These are phyloP conservation scores for Drosophila parabipectinata DNA, from an alignment of 1,140 invertebrate species.

Conservation along the genomic window DNA sequence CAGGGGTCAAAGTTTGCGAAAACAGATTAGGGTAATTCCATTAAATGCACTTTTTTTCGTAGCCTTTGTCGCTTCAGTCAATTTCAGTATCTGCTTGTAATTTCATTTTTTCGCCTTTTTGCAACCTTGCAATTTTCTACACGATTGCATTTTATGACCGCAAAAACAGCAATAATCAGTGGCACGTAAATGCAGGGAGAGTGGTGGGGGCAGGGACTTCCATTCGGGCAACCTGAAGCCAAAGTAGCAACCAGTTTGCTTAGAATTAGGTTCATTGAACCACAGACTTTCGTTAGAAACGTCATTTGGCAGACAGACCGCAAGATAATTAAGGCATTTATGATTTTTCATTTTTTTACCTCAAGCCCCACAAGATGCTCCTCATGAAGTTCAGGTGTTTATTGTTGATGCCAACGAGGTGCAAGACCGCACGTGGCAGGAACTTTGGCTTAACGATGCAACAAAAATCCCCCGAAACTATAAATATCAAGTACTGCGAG, in stretches of 20 bases:
- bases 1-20: slow-evolving; percentile 39
- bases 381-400: slow-evolving; percentile 13
- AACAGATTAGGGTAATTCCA: slow-evolving; percentile 18
- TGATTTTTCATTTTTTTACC: slow-evolving; percentile 26
- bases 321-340: slow-evolving; percentile 41
- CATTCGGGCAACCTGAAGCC: slow-evolving; percentile 33
- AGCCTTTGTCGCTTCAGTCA: slow-evolving; percentile 7
- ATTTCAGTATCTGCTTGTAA: slow-evolving; percentile 7
- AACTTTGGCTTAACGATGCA: slow-evolving; percentile 24
- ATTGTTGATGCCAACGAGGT: slow-evolving; percentile 14
- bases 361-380: background rate
- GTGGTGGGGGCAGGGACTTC: background rate
- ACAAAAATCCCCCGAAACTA: slow-evolving; percentile 11
- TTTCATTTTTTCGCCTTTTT: slow-evolving; percentile 8
- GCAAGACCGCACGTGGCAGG: slow-evolving; percentile 22
- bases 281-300: slow-evolving; percentile 42
- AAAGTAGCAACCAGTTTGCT: slow-evolving; percentile 28
- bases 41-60: slow-evolving; percentile 10
- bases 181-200: slow-evolving; percentile 31
- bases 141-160: slow-evolving; percentile 69
- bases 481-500: slow-evolving; percentile 29
- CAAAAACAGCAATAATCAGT: slow-evolving; percentile 62
- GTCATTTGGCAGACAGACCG: slow-evolving; percentile 17
- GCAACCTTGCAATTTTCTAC: slow-evolving; percentile 78
- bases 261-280: slow-evolving; percentile 44